These are phyloP conservation scores for Priocnemis perturbator DNA, from an alignment of 2,888 invertebrate genomes.

Conservation along the genomic window DNA sequence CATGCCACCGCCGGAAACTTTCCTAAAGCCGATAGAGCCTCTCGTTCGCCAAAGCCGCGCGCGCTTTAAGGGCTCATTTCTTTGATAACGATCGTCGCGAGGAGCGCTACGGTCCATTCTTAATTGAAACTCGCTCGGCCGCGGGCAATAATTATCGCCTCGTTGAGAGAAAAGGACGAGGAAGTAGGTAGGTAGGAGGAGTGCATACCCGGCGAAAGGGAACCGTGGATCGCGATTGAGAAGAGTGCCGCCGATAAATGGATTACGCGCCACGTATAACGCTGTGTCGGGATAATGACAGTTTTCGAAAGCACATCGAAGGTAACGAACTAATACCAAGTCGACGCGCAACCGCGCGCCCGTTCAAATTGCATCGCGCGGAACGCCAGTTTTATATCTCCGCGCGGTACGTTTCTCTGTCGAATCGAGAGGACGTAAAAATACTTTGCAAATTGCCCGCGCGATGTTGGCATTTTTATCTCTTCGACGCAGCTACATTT, in stretches of 20 bases:
- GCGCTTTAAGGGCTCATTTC: slow-evolving; percentile 19
- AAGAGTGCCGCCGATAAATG: too few species aligned
- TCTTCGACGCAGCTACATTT: slow-evolving; percentile 50
- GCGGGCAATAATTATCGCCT: too few species aligned
- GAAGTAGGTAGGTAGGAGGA: not conserved
- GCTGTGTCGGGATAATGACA: too few species aligned
- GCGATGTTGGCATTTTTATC: slow-evolving; percentile 51
- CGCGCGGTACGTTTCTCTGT: slow-evolving; percentile 33
- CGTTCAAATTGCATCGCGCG: slow-evolving; percentile 8
- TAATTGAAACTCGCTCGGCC: too few species aligned
- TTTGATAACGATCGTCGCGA: not conserved
- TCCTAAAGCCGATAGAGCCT: slow-evolving; percentile 55
- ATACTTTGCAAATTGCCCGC: slow-evolving; percentile 46
- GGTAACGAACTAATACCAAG: too few species aligned
- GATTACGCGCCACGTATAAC: too few species aligned
- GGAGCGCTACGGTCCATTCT: too few species aligned
- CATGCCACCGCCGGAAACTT: slow-evolving; percentile 36
- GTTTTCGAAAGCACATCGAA: too few species aligned
- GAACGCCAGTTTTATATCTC: slow-evolving; percentile 39
- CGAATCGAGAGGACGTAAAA: slow-evolving; percentile 48
- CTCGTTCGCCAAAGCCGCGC: slow-evolving; percentile 10
- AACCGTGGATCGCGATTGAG: too few species aligned
- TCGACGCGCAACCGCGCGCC: too few species aligned
- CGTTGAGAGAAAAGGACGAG: not conserved
- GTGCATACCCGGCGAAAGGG: too few species aligned